Evolutionary conservation across 2,113 vertebrate genomes (phyloP).

Genomic region (Panthera leo): DNA sequence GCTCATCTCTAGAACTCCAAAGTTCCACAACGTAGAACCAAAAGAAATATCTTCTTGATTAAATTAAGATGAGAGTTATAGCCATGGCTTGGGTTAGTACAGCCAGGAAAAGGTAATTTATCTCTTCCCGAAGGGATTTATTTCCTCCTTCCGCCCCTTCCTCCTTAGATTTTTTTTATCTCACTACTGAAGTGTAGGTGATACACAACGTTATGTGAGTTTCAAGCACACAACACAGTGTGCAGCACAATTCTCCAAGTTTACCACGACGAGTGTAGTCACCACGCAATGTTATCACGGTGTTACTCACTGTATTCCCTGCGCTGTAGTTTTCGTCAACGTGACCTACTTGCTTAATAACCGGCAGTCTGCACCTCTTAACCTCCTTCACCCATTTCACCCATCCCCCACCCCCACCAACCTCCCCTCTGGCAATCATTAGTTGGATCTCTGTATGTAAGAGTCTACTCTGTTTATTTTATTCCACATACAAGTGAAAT

Average conservation of each 20-base stretch:
- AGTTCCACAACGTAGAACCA: background rate
- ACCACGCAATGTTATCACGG: background rate
- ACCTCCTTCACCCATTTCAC: background rate
- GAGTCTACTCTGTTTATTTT: background rate
- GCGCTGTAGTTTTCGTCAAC: too few relatives aligned
- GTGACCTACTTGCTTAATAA: background rate
- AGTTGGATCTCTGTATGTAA: background rate
- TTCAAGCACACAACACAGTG: background rate
- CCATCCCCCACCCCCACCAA: background rate
- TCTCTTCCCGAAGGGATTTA: background rate
- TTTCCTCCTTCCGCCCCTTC: background rate
- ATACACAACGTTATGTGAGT: background rate
- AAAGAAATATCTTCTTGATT: background rate
- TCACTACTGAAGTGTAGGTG: too few relatives aligned
- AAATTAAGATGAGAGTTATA: background rate
- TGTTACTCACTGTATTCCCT: background rate
- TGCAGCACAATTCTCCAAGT: background rate
- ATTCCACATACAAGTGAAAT: background rate
- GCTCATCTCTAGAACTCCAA: background rate
- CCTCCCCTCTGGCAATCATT: background rate
- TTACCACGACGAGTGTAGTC: background rate
- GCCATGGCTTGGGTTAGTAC: background rate
- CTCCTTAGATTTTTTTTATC: background rate
- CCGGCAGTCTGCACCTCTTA: background rate
- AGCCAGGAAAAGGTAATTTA: background rate